Conservation (phyloP, 2,888 invertebrate genomes). For the Halictus ligatus region DNA sequence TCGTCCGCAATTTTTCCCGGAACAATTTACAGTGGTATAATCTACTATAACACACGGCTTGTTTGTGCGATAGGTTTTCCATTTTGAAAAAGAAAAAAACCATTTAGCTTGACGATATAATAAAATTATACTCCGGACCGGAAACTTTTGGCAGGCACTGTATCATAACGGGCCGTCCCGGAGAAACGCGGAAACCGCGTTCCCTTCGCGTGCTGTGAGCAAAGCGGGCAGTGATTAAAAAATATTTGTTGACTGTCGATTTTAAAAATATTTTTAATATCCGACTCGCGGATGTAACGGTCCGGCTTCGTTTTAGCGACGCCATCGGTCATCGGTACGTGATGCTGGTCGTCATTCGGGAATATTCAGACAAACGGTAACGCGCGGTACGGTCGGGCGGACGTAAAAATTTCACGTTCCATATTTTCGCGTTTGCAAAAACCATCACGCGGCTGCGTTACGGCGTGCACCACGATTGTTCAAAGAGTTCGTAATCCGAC, state of each 20-base stretch:
- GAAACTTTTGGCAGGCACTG: not conserved
- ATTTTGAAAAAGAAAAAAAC: not conserved
- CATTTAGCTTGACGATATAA: not conserved
- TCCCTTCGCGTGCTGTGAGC: not conserved
- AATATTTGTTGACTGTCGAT: conserved; percentile 1
- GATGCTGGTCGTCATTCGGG: conserved; percentile 10
- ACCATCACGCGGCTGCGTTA: conserved; percentile 9
- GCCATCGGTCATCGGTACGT: conserved; percentile 9
- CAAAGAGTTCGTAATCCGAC: not conserved
- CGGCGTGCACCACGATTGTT: not conserved
- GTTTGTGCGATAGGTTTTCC: not conserved
- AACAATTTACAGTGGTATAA: not conserved
- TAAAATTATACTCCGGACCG: not conserved
- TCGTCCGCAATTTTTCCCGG: not conserved
- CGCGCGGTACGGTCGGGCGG: too few species aligned
- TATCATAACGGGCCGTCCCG: not conserved
- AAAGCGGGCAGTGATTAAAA: conserved; percentile 20
- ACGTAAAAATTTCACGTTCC: conserved; percentile 2
- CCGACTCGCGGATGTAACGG: conserved; percentile 12
- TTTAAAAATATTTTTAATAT: conserved; percentile 23
- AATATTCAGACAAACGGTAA: conserved; percentile 17
- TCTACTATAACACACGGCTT: not conserved
- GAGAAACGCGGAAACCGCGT: not conserved
- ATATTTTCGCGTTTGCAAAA: not conserved
- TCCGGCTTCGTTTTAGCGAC: not conserved